Percentiles rank a stretch among this genome's conserved stretches.
phyloP scores from a whole-genome alignment of 1,140 invertebrate genomes.

The Habropoda laboriosa region DNA sequence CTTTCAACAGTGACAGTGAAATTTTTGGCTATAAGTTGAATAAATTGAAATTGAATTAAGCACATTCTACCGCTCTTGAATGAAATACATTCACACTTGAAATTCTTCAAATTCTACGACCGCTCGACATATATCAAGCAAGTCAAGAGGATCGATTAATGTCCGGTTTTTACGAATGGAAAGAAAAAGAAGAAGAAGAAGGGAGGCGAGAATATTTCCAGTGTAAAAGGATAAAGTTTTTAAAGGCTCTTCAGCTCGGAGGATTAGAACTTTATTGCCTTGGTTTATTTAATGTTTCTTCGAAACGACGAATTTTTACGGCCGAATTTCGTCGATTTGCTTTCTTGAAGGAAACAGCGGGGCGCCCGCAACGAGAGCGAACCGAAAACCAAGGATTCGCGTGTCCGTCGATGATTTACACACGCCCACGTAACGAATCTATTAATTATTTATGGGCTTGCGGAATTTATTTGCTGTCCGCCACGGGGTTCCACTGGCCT shows the following conservation, averaged over 20 bases:
- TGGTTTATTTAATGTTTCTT: slow-evolving; percentile 42
- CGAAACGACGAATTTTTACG: slow-evolving; percentile 57
- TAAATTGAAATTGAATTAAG: too few species aligned
- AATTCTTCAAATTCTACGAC: neutral
- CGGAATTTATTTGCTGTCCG: slow-evolving; percentile 71
- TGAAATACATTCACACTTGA: too few species aligned
- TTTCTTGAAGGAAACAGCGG: slow-evolving; percentile 48
- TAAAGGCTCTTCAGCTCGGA: neutral
- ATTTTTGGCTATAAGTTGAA: too few species aligned
- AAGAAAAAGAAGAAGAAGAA: slow-evolving; percentile 2
- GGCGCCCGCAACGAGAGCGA: slow-evolving; percentile 44
- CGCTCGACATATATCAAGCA: neutral
- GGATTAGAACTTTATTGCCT: slow-evolving; percentile 35
- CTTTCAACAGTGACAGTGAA: too few species aligned
- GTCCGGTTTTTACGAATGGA: neutral
- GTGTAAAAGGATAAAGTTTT: neutral
- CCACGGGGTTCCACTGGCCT: slow-evolving; percentile 63
- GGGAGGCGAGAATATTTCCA: neutral
- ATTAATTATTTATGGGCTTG: slow-evolving; percentile 77
- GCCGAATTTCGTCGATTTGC: slow-evolving; percentile 62
- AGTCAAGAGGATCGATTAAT: slow-evolving; percentile 9
- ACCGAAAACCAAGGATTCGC: slow-evolving; percentile 64
- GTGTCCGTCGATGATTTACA: slow-evolving; percentile 73
- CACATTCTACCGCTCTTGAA: too few species aligned
- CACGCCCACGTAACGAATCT: slow-evolving; percentile 74